These are phyloP conservation scores for Lamellibrachia columna DNA, from an alignment of 2,888 invertebrate species.

Conservation along the genomic window DNA sequence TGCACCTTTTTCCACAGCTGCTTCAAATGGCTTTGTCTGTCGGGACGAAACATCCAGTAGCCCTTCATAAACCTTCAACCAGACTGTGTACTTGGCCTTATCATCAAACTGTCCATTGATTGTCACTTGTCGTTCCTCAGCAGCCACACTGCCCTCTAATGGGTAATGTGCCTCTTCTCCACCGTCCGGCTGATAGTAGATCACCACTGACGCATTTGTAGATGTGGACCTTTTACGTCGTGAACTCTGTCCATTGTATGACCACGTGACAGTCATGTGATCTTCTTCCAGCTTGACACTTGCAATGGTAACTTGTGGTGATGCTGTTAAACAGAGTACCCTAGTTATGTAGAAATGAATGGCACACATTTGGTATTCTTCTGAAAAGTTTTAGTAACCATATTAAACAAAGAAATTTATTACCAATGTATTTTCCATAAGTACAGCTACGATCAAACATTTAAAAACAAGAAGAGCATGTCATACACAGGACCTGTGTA, in stretches of 20 bases:
- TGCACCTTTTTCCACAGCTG: neutral
- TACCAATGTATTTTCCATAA: no score
- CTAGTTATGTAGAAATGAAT: no score
- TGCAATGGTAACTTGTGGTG: neutral
- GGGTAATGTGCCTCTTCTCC: neutral
- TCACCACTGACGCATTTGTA: neutral
- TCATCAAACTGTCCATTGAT: neutral
- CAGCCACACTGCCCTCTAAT: conserved; percentile 1
- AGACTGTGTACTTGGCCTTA: neutral
- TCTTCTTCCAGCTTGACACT: neutral
- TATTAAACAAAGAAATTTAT: no score
- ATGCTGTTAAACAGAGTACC: neutral
- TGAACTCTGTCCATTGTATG: neutral
- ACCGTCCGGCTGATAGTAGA: neutral
- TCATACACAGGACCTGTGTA: no score
- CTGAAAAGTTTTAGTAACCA: no score
- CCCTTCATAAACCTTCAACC: neutral
- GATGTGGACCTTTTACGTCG: neutral
- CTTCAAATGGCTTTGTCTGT: neutral
- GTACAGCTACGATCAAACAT: no score
- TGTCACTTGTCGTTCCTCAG: neutral
- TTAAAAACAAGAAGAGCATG: no score
- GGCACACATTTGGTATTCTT: no score
- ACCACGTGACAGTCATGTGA: neutral
- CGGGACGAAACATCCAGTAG: neutral